Conservation (phyloP, 2,888 invertebrate species). For the Pyrocoelia pectoralis region DNA sequence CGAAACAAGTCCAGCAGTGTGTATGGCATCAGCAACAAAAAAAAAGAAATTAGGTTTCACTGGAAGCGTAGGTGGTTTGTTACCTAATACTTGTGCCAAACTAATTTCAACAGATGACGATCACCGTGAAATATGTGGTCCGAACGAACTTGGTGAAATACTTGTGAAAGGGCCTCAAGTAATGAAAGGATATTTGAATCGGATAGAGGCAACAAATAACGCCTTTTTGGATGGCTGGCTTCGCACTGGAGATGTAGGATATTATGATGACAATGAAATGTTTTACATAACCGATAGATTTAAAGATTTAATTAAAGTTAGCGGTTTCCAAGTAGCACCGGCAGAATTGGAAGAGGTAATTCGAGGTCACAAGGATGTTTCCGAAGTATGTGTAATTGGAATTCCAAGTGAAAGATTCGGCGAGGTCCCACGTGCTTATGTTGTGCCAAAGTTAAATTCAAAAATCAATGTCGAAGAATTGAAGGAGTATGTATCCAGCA, state of each 20-base stretch:
- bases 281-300: conserved; percentile 78
- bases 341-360: conserved; percentile 82
- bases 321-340: conserved; percentile 80
- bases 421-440: conserved; percentile 77
- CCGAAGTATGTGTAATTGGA: conserved; percentile 84
- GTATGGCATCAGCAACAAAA: conserved; percentile 73
- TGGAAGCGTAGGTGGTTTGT: conserved; percentile 63
- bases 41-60: conserved; percentile 64
- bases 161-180: conserved; percentile 80
- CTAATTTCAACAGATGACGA: conserved; percentile 62
- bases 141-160: conserved; percentile 76
- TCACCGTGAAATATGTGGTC: conserved; percentile 47
- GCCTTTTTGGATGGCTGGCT: conserved; percentile 78
- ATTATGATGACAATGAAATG: conserved; percentile 68
- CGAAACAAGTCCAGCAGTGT: too few relatives aligned
- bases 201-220: conserved; percentile 74
- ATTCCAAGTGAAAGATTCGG: conserved; percentile 71
- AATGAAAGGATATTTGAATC: conserved; percentile 81
- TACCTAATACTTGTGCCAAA: conserved; percentile 71
- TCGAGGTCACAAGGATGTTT: conserved; percentile 73
- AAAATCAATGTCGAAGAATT: conserved; percentile 64
- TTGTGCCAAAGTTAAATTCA: conserved; percentile 63
- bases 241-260: conserved; percentile 68
- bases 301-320: conserved; percentile 67
- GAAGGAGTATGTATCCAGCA: conserved; percentile 66